These are phyloP conservation scores for Tipula confusa DNA, from an alignment of 2,888 invertebrate species.

Conservation along the genomic window DNA sequence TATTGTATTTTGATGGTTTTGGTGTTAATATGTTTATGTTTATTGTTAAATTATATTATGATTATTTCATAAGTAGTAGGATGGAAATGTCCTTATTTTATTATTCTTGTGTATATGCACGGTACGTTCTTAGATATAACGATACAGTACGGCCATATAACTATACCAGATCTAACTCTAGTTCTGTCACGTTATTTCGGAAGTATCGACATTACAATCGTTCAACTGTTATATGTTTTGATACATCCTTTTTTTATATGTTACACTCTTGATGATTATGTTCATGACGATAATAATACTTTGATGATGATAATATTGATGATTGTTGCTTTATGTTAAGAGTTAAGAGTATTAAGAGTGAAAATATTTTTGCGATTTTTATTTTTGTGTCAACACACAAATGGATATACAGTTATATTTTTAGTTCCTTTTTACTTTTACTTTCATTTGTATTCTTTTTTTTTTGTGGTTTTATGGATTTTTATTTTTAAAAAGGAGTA, in stretches of 20 bases:
- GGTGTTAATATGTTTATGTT: conserved; percentile 25
- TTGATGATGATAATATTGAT: conserved; percentile 5
- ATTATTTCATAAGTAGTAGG: conserved; percentile 25
- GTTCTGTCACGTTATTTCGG: neutral
- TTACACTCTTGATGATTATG: neutral
- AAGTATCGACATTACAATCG: neutral
- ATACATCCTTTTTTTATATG: neutral
- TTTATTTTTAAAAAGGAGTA: neutral
- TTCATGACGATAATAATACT: conserved; percentile 25
- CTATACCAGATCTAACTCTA: neutral
- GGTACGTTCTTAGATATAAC: neutral
- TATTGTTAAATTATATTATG: conserved; percentile 25
- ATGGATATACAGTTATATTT: neutral
- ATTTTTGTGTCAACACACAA: conserved; percentile 15
- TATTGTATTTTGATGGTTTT: conserved; percentile 8
- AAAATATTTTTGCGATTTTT: conserved; percentile 8
- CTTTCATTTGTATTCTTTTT: neutral
- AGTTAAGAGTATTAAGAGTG: conserved; percentile 12
- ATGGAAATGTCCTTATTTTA: conserved; percentile 12
- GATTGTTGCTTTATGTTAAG: conserved; percentile 16
- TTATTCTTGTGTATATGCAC: neutral
- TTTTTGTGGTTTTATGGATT: neutral
- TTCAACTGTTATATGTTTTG: neutral
- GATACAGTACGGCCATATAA: neutral
- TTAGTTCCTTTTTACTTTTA: neutral